phyloP scores from a whole-genome alignment of 2,113 vertebrate genomes.

The cattle (Bos taurus) region ARS-UCD2.0 NC_037340.1:56673501-56674000 shows the following conservation, averaged over 20 bases:
- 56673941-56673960: not conserved
- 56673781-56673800: not conserved
- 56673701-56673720: not conserved
- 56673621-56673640: not conserved
- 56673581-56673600: not conserved
- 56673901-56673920: not conserved
- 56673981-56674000: conserved; percentile 35
- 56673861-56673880: not conserved
- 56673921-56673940: not conserved
- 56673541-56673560: not conserved
- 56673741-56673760: not conserved
- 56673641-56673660: not conserved
- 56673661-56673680: not conserved
- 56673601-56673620: not conserved
- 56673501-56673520: not conserved
- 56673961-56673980: not conserved
- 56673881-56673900: not conserved
- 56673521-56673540: not conserved
- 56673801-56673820: not conserved
- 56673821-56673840: not conserved
- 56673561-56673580: conserved; percentile 23
- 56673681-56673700: not conserved
- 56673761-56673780: not conserved
- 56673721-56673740: not conserved
- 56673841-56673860: conserved; percentile 19